Percentiles rank a stretch among this genome's conserved stretches.
These are phyloP conservation scores for Zonitis immaculata DNA, from an alignment of 2,888 invertebrate species.

Conservation along the genomic window DNA sequence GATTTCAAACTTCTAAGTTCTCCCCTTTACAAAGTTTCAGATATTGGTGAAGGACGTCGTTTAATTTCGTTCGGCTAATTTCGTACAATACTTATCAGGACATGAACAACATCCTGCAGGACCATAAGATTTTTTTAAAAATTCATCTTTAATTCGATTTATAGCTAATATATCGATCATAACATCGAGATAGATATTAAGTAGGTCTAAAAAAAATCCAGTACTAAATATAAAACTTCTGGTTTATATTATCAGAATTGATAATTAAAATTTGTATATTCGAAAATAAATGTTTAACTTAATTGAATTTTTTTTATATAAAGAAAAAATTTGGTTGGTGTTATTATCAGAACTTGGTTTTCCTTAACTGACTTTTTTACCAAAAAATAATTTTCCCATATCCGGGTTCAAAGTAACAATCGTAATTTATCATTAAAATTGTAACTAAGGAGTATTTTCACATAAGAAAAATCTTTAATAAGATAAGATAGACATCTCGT, in stretches of 20 bases:
- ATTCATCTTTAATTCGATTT: too few species aligned
- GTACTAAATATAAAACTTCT: too few species aligned
- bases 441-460: not conserved
- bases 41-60: conserved; percentile 19
- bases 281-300: too few species aligned
- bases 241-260: too few species aligned
- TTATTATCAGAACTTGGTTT: not conserved
- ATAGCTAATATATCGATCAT: not conserved
- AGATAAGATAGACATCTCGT: not conserved
- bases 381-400: not conserved
- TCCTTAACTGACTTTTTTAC: not conserved
- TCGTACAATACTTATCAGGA: conserved; percentile 14
- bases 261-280: too few species aligned
- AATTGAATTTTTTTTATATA: not conserved
- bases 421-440: not conserved
- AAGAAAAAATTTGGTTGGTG: not conserved
- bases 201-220: not conserved
- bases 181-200: not conserved
- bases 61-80: conserved; percentile 15
- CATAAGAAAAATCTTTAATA: not conserved
- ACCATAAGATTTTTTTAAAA: not conserved
- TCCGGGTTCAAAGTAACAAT: not conserved
- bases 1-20: conserved; percentile 15
- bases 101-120: not conserved
- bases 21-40: conserved; percentile 17